Percentiles rank a stretch among this genome's conserved stretches.
These are phyloP conservation scores for Sesia apiformis DNA, from an alignment of 2,888 invertebrate species.

Conservation along the genomic window DNA sequence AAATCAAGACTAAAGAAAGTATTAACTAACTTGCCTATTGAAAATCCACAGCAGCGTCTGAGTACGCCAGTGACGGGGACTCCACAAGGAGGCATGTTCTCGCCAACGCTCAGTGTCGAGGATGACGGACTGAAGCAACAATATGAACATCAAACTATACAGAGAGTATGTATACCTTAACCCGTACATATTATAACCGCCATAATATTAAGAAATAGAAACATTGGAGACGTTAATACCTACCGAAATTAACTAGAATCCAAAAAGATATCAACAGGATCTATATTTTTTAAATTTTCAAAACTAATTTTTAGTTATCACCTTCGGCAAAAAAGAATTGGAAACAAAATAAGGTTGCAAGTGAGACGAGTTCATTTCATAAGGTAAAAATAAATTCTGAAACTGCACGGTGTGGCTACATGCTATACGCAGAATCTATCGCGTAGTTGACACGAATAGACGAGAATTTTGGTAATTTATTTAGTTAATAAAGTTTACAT, in stretches of 20 bases:
- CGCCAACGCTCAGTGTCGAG: constrained; percentile 59
- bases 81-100: constrained; percentile 59
- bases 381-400: constrained; percentile 39
- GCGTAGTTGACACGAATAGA: too few relatives aligned
- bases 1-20: too few relatives aligned
- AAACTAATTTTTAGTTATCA: constrained; percentile 64
- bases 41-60: constrained; percentile 39
- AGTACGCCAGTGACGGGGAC: constrained; percentile 61
- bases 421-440: too few relatives aligned
- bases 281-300: background rate
- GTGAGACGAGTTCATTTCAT: constrained; percentile 65
- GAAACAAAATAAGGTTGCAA: constrained; percentile 70
- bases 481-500: too few relatives aligned
- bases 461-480: too few relatives aligned
- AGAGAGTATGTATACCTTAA: constrained; percentile 44
- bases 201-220: too few relatives aligned
- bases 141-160: constrained; percentile 64
- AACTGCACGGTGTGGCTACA: too few relatives aligned
- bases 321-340: constrained; percentile 67
- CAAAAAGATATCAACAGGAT: too few relatives aligned
- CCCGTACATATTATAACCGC: too few relatives aligned
- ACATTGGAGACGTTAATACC: background rate
- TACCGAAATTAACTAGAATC: too few relatives aligned
- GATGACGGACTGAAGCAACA: constrained; percentile 68
- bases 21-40: background rate